Evolutionary conservation across 2,113 vertebrate species (phyloP).

Genomic region (Pyxicephalus adspersus): DNA sequence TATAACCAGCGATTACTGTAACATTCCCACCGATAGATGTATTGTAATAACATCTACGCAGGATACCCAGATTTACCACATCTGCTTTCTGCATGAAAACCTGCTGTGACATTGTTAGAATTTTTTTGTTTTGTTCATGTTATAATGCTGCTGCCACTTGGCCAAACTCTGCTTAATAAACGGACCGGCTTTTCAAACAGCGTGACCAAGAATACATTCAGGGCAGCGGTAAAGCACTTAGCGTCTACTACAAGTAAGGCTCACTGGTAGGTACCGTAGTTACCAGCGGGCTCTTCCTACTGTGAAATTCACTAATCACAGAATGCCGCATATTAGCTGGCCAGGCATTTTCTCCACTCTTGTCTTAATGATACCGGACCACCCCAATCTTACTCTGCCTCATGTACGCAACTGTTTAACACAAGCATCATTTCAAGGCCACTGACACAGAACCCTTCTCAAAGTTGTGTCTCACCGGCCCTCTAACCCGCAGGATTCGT

Average conservation of each 20-base stretch:
- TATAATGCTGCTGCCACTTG: too few species aligned
- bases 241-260: slow-evolving; percentile 40
- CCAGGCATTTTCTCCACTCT: slow-evolving; percentile 48
- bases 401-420: slow-evolving; percentile 37
- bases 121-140: too few species aligned
- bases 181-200: slow-evolving; percentile 18
- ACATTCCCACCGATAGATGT: slow-evolving; percentile 16
- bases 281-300: slow-evolving; percentile 30
- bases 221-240: slow-evolving; percentile 54
- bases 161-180: slow-evolving; percentile 26
- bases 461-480: slow-evolving; percentile 62
- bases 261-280: slow-evolving; percentile 27
- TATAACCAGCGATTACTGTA: slow-evolving; percentile 31
- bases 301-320: slow-evolving; percentile 36
- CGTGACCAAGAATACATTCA: slow-evolving; percentile 55
- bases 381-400: slow-evolving; percentile 39
- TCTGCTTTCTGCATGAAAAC: slow-evolving; percentile 19
- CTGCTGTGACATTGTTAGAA: slow-evolving; percentile 17
- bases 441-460: slow-evolving; percentile 65
- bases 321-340: slow-evolving; percentile 34
- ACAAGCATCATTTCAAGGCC: slow-evolving; percentile 41
- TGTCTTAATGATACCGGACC: slow-evolving; percentile 46
- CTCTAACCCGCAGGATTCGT: slow-evolving; percentile 65
- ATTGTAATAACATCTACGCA: slow-evolving; percentile 2
- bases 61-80: not conserved